Evolutionary conservation across 2,113 vertebrate species (phyloP).

Genomic region (Hemicordylus capensis): DNA sequence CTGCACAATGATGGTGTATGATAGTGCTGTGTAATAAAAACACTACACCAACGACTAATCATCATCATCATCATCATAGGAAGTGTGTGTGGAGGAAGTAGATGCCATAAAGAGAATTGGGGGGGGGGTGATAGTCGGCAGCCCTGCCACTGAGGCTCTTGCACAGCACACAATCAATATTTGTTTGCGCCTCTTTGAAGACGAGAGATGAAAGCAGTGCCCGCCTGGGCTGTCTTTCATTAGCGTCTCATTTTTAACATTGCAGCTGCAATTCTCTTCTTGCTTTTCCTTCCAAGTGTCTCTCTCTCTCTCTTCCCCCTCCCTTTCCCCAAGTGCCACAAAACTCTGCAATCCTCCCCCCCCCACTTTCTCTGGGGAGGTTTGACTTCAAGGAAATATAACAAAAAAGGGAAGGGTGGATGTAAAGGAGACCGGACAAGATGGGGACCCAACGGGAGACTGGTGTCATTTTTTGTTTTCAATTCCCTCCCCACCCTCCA

Average conservation of each 20-base stretch:
- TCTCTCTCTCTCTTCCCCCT: slow-evolving; percentile 57
- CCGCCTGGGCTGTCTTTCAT: slow-evolving; percentile 88
- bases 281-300: slow-evolving; percentile 68
- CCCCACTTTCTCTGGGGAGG: slow-evolving; percentile 62
- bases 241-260: slow-evolving; percentile 92
- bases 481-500: slow-evolving; percentile 64
- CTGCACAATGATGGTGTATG: background rate
- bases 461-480: slow-evolving; percentile 72
- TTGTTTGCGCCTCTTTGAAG: slow-evolving; percentile 95
- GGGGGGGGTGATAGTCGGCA: slow-evolving; percentile 48
- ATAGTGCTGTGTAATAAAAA: background rate
- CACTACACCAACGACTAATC: background rate
- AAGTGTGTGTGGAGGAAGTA: slow-evolving; percentile 38
- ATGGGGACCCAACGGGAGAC: slow-evolving; percentile 42
- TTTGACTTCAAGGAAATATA: slow-evolving; percentile 72
- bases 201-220: slow-evolving; percentile 87
- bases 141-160: slow-evolving; percentile 50
- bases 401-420: slow-evolving; percentile 69
- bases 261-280: slow-evolving; percentile 78
- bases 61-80: background rate
- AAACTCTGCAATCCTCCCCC: slow-evolving; percentile 63
- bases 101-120: slow-evolving; percentile 66
- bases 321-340: slow-evolving; percentile 52
- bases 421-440: slow-evolving; percentile 71
- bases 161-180: slow-evolving; percentile 76